These are phyloP conservation scores for Mythimna vitellina DNA, from an alignment of 2,888 invertebrate genomes.

Conservation along the genomic window DNA sequence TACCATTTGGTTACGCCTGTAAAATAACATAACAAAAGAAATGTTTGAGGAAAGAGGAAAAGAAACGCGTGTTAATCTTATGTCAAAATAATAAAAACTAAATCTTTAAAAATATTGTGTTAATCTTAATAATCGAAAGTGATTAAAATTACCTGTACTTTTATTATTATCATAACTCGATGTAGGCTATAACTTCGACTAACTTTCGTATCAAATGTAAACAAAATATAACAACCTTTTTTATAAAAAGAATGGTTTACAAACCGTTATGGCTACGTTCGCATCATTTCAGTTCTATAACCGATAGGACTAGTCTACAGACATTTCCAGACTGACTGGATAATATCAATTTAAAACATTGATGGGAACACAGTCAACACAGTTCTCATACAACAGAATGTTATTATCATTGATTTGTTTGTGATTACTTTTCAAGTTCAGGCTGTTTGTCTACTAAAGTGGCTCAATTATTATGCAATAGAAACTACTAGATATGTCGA, in stretches of 20 bases:
- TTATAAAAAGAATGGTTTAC: conserved; percentile 73
- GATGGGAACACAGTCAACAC: conserved; percentile 73
- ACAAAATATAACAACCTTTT: conserved; percentile 81
- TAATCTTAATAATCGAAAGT: conserved; percentile 81
- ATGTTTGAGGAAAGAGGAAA: conserved; percentile 73
- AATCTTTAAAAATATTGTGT: conserved; percentile 82
- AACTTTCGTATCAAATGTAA: conserved; percentile 84
- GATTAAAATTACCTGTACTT: conserved; percentile 88
- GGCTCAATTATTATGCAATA: conserved; percentile 61
- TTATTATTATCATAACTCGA: conserved; percentile 89
- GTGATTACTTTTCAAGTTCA: conserved; percentile 36
- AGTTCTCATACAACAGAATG: conserved; percentile 63
- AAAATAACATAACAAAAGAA: conserved; percentile 67
- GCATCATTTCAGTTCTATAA: conserved; percentile 68
- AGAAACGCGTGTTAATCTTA: conserved; percentile 83
- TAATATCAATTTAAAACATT: conserved; percentile 60
- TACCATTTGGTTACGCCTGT: conserved; percentile 53
- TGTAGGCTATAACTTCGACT: conserved; percentile 84
- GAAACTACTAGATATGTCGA: conserved; percentile 58
- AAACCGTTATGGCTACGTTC: conserved; percentile 73
- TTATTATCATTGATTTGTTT: conserved; percentile 48
- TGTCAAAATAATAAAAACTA: conserved; percentile 82
- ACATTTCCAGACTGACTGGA: conserved; percentile 53
- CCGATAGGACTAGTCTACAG: conserved; percentile 71
- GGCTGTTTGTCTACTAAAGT: conserved; percentile 62